Evolutionary conservation across 1,140 invertebrate genomes (phyloP).

Genomic region (Heterodera schachtii): DNA sequence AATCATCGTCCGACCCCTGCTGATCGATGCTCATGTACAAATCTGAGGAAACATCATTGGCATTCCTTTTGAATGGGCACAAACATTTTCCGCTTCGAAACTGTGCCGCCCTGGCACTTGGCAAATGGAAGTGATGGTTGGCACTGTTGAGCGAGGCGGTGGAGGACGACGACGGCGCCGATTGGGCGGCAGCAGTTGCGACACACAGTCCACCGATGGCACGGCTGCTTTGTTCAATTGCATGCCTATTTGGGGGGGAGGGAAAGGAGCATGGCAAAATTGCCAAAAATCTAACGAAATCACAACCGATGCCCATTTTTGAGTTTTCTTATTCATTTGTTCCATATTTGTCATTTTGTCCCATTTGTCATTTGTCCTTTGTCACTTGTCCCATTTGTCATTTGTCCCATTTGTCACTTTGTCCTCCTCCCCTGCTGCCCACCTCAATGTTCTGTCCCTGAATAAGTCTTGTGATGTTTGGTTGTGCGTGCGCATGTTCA

Average conservation of each 20-base stretch:
- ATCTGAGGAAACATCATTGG: not conserved
- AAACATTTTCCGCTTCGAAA: slow-evolving; percentile 28
- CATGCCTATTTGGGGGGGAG: slow-evolving; percentile 34
- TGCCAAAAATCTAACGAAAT: no score
- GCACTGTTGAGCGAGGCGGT: not conserved
- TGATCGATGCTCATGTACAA: slow-evolving; percentile 27
- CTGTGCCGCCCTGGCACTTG: not conserved
- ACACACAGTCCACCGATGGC: not conserved
- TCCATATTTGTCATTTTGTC: not conserved
- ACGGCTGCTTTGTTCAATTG: slow-evolving; percentile 50
- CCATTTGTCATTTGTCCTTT: no score
- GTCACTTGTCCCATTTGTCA: no score
- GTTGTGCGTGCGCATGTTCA: slow-evolving; percentile 65
- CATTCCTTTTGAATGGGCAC: not conserved
- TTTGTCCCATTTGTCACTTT: not conserved
- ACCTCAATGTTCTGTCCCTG: slow-evolving; percentile 61
- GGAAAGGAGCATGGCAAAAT: no score
- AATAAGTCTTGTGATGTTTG: slow-evolving; percentile 64
- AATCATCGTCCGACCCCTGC: slow-evolving; percentile 26
- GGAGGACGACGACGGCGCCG: not conserved
- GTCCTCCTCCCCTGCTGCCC: no score
- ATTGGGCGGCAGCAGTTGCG: slow-evolving; percentile 8
- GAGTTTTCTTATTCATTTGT: no score
- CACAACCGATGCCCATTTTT: no score
- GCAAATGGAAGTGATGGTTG: slow-evolving; percentile 10